Evolutionary conservation across 2,888 invertebrate genomes (phyloP), one percentile per base, ranked within the genome.

Genomic region (Agonopterix alstromeriana): DNA sequence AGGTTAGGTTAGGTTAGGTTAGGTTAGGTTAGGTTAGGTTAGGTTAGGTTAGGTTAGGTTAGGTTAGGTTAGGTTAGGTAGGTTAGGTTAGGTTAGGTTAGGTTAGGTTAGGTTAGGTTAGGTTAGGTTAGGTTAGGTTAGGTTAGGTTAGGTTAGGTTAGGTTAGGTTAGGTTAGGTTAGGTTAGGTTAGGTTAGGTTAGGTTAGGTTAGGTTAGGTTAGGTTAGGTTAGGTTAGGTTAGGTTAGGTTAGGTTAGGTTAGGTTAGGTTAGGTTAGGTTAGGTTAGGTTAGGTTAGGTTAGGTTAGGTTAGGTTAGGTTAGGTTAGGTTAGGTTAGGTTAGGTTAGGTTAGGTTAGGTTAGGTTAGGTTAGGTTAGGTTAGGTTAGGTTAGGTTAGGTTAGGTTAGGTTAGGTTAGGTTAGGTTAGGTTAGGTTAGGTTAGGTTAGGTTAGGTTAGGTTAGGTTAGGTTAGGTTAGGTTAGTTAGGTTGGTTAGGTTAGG

Each of bases 1-100:
- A 50, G 54, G 56, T 53, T 58, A 51, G 56, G 55, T 55, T 55
- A 51, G 56, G 57, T 57, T 57, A 52, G 56, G 57, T 59, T 59
- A 36, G 36, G 17, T 17, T 17, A 52, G 49, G 49, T 52, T 49
- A 48, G 49, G 49, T 49, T 52, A 53, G 55, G 54, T 54, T 55
- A 53, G 55, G 57, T 57, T 57, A 53, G 58, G 54, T 53, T 58
- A 50, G 54, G 56, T 53, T 58, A 51, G 56, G 55, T 55, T 55
- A 51, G 56, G 57, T 57, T 57, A 52, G 56, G 57, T 59, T 59
- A 36, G 36, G 17, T 17, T 17, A 14, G 14, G 14, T 14, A 14
- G 14, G 14, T 14, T 14, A 53, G 55, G 54, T 54, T 55, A 53
- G 55, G 57, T 57, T 57, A 53, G 58, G 54, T 53, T 58, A 50